These are phyloP conservation scores for Eulithis testata DNA, from an alignment of 2,888 invertebrate species.

Conservation along the genomic window DNA sequence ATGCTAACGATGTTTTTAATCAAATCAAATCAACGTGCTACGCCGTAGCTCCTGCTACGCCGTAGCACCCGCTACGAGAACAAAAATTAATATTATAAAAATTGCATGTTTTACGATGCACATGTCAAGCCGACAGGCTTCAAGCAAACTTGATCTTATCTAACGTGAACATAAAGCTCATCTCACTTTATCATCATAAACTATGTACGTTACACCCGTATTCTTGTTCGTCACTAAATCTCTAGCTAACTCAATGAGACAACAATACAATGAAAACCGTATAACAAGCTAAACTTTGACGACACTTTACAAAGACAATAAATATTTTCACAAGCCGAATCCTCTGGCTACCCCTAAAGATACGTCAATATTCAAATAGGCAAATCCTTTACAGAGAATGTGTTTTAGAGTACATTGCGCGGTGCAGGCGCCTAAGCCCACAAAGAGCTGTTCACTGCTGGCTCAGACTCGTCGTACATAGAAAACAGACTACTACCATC, in stretches of 20 bases:
- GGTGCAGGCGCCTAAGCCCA: constrained; percentile 6
- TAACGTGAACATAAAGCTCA: background rate
- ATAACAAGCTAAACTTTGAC: no score
- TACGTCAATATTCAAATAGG: background rate
- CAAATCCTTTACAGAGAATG: background rate
- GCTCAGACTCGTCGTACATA: constrained; percentile 3
- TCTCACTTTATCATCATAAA: background rate
- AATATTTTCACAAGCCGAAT: no score
- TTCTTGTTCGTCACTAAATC: no score
- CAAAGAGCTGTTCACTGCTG: constrained; percentile 4
- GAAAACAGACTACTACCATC: background rate
- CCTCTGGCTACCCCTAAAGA: no score
- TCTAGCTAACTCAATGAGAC: no score
- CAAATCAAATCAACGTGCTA: constrained; percentile 45
- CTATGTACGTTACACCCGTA: background rate
- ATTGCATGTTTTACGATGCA: constrained; percentile 19
- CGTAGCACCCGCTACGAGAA: constrained; percentile 20
- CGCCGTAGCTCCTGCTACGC: constrained; percentile 22
- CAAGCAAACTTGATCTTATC: background rate
- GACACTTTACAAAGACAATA: no score
- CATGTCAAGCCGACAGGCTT: background rate
- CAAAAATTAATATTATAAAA: constrained; percentile 29
- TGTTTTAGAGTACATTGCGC: constrained; percentile 3
- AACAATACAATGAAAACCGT: background rate
- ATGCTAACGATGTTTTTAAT: constrained; percentile 48